Evolutionary conservation across 2,888 invertebrate species (phyloP).

Genomic region (Phasia obesa): DNA sequence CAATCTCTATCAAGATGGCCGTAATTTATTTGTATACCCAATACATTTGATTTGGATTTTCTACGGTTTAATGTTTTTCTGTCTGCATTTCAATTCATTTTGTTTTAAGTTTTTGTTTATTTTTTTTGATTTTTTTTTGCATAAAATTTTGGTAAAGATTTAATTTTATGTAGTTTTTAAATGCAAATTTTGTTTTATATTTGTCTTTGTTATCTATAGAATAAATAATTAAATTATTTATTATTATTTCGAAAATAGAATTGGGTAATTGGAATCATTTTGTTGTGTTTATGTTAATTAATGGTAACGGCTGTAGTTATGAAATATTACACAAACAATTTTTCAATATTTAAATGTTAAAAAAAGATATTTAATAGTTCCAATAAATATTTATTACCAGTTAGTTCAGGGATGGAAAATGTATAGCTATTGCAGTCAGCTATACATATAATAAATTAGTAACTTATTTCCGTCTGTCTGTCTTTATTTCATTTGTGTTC

Average conservation of each 20-base stretch:
- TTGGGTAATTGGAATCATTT: constrained; percentile 32
- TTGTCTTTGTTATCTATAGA: constrained; percentile 56
- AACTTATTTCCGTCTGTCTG: too few species aligned
- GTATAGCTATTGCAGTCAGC: too few species aligned
- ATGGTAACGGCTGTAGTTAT: background rate
- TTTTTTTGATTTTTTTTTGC: constrained; percentile 45
- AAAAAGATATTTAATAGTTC: too few species aligned
- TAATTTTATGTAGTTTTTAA: constrained; percentile 53
- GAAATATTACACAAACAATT: background rate
- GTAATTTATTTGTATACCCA: background rate
- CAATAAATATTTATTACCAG: too few species aligned
- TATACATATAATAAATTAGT: too few species aligned
- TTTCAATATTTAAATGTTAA: too few species aligned
- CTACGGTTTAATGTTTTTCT: constrained; percentile 33
- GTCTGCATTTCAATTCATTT: constrained; percentile 50
- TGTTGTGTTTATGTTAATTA: background rate
- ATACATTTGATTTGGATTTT: constrained; percentile 21
- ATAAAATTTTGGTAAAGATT: constrained; percentile 60
- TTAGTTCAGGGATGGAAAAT: too few species aligned
- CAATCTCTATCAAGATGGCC: background rate
- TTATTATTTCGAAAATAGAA: constrained; percentile 8
- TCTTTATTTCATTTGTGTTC: too few species aligned
- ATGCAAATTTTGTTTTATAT: constrained; percentile 63
- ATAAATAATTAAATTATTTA: constrained; percentile 44
- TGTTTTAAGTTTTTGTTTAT: constrained; percentile 7